Evolutionary conservation across 1,140 invertebrate genomes (phyloP), one percentile per base, ranked within the genome.

Genomic region (Papilio machaon): DNA sequence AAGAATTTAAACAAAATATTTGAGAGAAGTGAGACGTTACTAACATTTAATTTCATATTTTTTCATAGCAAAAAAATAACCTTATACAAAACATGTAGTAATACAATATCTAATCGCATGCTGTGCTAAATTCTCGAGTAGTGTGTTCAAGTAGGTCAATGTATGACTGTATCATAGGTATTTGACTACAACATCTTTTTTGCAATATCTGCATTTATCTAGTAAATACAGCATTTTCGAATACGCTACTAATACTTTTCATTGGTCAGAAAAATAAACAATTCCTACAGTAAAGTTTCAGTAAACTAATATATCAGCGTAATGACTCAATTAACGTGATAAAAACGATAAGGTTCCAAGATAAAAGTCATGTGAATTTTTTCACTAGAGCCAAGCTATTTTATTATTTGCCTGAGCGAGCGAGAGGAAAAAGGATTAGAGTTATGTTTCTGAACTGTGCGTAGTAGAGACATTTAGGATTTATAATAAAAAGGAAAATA

Each of bases 51-150:
- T 17, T 19, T 58, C n/a, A 19, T 19, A 19, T 58, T 2, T 58
- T 54, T 58, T 58, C 8, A n/a, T 58, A 17, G 13, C 9, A 7
- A 70, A 30, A 17, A 64, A 10, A 2, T 58, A 8, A 19, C 7
- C 23, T 64, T 6, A 13, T 1, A 78, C 23, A 58, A 78, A 78
- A 19, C 15, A 58, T 78, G 1, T 38, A 15, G 17, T 58, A 60
- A 60, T 38, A 35, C 30, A 78, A 76, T 76, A 76, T 78, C 49
- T 78, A 58, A 78, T 78, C 75, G 75, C 30, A 78, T 19, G 30
- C 3, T 78, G 75, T 43, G 52, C 75, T 58, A 52, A 60, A 38
- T 78, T 60, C 75, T 78, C 75, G 35, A 64, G 76, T 64, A 54
- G 35, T 46, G 54, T 58, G 9, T 54, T 46, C 23, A 78, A 78